Percentiles rank a stretch among this genome's conserved stretches.
phyloP scores from a whole-genome alignment of 2,113 vertebrate species.

The Corydoras sp. region DNA sequence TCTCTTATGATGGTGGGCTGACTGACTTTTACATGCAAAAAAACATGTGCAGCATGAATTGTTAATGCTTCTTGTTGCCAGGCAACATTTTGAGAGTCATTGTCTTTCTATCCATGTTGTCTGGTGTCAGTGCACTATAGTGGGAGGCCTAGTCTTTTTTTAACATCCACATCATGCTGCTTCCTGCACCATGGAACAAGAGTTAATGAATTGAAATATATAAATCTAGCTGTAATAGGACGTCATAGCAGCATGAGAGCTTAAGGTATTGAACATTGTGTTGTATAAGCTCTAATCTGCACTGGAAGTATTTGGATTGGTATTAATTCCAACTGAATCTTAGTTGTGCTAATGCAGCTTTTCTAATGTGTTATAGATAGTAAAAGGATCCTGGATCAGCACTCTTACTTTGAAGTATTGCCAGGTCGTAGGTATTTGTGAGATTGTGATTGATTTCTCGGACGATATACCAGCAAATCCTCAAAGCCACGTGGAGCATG shows the following conservation, averaged over 20 bases:
- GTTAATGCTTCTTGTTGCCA: constrained; percentile 50
- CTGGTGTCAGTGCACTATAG: constrained; percentile 33
- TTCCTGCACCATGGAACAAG: constrained; percentile 1
- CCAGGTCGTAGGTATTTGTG: background rate
- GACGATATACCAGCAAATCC: background rate
- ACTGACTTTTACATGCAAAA: constrained; percentile 23
- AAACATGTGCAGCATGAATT: constrained; percentile 32
- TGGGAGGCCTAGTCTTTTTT: constrained; percentile 23
- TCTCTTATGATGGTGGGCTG: background rate
- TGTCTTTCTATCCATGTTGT: constrained; percentile 47
- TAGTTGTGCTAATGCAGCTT: constrained; percentile 2
- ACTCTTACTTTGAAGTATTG: background rate
- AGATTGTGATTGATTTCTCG: constrained; percentile 7
- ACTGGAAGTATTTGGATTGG: background rate
- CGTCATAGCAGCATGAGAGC: background rate
- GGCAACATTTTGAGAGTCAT: constrained; percentile 45
- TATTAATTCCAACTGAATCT: background rate
- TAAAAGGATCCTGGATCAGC: constrained; percentile 6
- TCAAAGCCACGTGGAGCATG: background rate
- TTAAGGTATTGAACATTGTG: background rate
- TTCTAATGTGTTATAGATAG: background rate
- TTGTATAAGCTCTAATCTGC: background rate
- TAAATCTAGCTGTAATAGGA: background rate
- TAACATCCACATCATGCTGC: constrained; percentile 24
- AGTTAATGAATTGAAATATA: constrained; percentile 1